Conservation (phyloP, 2,113 vertebrate species). For the Salminus brasiliensis region DNA sequence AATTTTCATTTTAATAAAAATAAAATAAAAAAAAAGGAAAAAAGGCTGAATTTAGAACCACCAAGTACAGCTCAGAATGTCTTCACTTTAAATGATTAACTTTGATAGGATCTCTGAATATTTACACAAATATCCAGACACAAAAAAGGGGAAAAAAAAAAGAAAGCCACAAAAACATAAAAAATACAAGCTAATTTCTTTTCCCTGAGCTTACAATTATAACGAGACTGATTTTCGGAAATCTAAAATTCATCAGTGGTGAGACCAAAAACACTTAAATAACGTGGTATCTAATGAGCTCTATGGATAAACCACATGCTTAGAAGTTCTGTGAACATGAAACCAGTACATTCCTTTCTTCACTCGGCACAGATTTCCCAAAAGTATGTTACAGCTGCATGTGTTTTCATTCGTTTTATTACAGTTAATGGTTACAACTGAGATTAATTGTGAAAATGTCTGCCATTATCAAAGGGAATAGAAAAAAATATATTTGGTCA, state of each 20-base stretch:
- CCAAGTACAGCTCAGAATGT: constrained; percentile 40
- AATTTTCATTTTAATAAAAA: constrained; percentile 46
- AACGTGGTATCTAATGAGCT: constrained; percentile 28
- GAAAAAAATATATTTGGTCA: constrained; percentile 86
- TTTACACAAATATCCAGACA: constrained; percentile 40
- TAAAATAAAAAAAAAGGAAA: constrained; percentile 6
- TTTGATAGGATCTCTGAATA: constrained; percentile 26
- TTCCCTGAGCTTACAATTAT: constrained; percentile 68
- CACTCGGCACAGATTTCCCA: no score
- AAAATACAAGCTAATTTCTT: constrained; percentile 66
- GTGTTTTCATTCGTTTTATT: constrained; percentile 81
- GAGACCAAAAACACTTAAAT: constrained; percentile 27
- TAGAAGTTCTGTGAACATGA: constrained; percentile 32
- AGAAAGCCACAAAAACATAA: not conserved
- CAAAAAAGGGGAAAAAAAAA: constrained; percentile 62
- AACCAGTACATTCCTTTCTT: constrained; percentile 11
- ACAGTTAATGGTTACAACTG: constrained; percentile 81
- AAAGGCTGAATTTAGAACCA: constrained; percentile 29
- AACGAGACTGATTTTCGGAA: constrained; percentile 33
- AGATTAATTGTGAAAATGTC: constrained; percentile 81
- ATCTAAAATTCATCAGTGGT: not conserved
- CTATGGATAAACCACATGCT: constrained; percentile 11
- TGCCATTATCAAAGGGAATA: constrained; percentile 83
- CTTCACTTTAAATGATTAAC: constrained; percentile 31
- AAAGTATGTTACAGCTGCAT: constrained; percentile 73